Evolutionary conservation across 2,797 vertebrate genomes (phyloP), one percentile per base, ranked within the genome.

Genomic region (Hypotaenidia philippensis): DNA sequence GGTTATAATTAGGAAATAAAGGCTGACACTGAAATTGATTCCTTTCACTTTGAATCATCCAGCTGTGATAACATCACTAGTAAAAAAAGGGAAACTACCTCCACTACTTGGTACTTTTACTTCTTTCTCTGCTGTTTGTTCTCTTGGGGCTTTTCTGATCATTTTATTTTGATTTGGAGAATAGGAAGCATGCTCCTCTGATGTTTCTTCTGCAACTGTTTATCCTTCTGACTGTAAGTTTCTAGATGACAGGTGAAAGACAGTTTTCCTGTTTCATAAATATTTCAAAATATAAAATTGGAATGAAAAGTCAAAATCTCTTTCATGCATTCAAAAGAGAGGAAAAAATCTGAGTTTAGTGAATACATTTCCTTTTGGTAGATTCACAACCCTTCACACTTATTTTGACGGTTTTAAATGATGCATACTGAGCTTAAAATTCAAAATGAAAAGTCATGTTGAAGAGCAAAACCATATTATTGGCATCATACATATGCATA

Each of bases 1-100:
- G 23, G 4, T 74, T 59, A 70, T 80, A 76, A 80, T 50, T 57
- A 61, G 23, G 77, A 91, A 93, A 87, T 79, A 6, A 65, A 90
- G 20, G 7, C 16, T 81, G 63, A 52, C 50, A n/a, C 10, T 60
- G 52, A 61, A 90, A 83, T 27, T 34, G 4, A 63, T 83, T 83
- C 19, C 18, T 86, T 79, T 81, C 36, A 64, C 15, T 74, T 90
- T 68, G 26, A 21, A 14, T 81, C 11, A 70, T 32, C 9, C 69
- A 68, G 21, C 40, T 87, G 61, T 87, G 70, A 72, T 27, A 86
- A 63, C 5, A 82, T 38, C 25, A 53, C 5, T 40, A 50, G 20
- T 8, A 56, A 83, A 74, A 49, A 31, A 75, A 86, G 22, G 13
- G 26, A 85, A 91, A 83, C 57, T 14, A 34, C 11, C 89, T 19